These are phyloP conservation scores for Reticulitermes speratus DNA, from an alignment of 1,140 invertebrate genomes.

Conservation along the genomic window DNA sequence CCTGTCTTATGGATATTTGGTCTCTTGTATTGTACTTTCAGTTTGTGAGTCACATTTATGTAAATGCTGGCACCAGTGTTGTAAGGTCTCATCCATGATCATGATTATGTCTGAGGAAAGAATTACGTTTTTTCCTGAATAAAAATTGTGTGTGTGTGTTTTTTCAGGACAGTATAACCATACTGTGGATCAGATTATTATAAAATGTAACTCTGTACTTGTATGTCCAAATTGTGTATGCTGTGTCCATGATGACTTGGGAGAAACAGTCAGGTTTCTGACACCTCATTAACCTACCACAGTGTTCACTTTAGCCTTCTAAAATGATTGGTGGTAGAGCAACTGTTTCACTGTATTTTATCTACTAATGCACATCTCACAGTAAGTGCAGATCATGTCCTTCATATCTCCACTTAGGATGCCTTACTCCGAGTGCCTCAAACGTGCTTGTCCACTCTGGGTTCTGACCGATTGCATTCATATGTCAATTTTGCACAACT, in stretches of 20 bases:
- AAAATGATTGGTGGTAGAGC: constrained; percentile 21
- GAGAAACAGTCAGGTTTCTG: constrained; percentile 5
- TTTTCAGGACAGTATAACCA: background rate
- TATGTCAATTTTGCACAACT: constrained; percentile 30
- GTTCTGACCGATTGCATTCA: constrained; percentile 28
- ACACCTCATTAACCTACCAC: constrained; percentile 27
- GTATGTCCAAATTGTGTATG: constrained; percentile 5
- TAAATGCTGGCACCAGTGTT: background rate
- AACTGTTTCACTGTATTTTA: constrained; percentile 30
- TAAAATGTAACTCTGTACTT: background rate
- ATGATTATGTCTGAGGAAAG: background rate
- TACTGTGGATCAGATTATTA: constrained; percentile 14
- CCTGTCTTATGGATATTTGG: background rate
- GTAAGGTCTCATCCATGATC: background rate
- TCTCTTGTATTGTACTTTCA: background rate
- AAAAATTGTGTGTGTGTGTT: background rate
- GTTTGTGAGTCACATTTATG: background rate
- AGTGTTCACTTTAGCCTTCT: constrained; percentile 34
- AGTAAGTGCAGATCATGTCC: constrained; percentile 27
- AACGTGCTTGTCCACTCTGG: constrained; percentile 33
- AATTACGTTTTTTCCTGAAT: background rate
- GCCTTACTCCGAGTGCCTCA: constrained; percentile 35
- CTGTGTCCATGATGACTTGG: background rate
- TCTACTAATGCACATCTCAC: constrained; percentile 20
- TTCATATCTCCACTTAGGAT: constrained; percentile 35